phyloP scores from a whole-genome alignment of 2,113 vertebrate genomes.

The Nothoprocta pentlandii region DNA sequence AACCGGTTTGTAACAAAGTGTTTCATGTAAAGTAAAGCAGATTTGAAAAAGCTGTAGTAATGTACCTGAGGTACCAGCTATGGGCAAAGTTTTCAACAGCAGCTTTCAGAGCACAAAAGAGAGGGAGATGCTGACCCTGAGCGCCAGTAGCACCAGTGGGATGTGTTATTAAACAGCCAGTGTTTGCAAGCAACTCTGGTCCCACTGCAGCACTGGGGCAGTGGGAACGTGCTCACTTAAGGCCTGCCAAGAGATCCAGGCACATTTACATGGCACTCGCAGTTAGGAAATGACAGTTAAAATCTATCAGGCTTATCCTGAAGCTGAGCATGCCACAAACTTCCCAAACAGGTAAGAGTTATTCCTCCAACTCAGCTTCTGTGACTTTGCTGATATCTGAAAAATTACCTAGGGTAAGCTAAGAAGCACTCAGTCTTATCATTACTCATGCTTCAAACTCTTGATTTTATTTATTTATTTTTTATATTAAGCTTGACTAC shows the following conservation, averaged over 20 bases:
- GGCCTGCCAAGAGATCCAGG: background rate
- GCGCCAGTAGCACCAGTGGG: background rate
- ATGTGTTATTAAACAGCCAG: slow-evolving; percentile 19
- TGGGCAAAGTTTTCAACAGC: background rate
- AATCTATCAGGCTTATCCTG: background rate
- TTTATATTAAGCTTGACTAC: background rate
- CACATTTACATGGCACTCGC: background rate
- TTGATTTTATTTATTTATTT: background rate
- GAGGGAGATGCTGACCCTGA: background rate
- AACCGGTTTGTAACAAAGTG: background rate
- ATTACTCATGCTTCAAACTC: background rate
- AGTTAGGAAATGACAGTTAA: slow-evolving; percentile 27
- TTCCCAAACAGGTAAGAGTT: background rate
- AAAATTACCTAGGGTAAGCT: background rate
- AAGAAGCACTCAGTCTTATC: background rate
- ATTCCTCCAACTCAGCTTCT: background rate
- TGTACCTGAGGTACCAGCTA: background rate
- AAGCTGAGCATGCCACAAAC: background rate
- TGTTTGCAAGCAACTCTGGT: background rate
- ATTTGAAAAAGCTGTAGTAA: too few relatives aligned
- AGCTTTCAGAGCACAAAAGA: slow-evolving; percentile 8
- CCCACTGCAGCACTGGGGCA: slow-evolving; percentile 40
- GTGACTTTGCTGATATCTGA: background rate
- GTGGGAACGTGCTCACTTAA: background rate
- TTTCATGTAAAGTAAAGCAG: too few relatives aligned